Percentiles rank a stretch among this genome's conserved stretches.
Conservation (phyloP, 2,888 invertebrate genomes). For the Hypena proboscidalis region DNA sequence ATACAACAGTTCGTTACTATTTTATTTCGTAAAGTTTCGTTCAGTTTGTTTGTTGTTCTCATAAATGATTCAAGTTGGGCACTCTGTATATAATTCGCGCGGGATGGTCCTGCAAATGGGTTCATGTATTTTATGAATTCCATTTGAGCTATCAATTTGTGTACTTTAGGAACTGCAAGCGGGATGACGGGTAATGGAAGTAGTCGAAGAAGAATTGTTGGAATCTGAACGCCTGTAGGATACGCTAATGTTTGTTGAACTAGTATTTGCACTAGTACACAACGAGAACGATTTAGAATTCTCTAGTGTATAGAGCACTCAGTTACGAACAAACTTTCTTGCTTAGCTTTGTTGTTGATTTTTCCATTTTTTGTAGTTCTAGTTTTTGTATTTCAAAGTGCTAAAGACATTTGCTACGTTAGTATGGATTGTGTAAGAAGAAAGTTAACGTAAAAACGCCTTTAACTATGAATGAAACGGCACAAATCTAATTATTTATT, state of each 20-base stretch:
- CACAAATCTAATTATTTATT: no score
- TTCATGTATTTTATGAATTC: constrained; percentile 35
- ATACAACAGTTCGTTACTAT: not conserved
- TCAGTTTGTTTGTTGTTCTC: constrained; percentile 13
- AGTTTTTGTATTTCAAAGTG: no score
- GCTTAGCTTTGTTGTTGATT: no score
- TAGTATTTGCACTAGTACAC: not conserved
- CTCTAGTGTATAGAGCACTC: not conserved
- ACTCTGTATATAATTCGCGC: constrained; percentile 31
- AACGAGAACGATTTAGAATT: not conserved
- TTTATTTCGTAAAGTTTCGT: constrained; percentile 3
- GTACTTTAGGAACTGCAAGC: constrained; percentile 24
- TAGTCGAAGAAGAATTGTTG: constrained; percentile 24
- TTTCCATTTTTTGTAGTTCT: no score
- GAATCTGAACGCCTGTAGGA: constrained; percentile 5
- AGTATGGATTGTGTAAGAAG: no score
- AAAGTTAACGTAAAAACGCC: no score
- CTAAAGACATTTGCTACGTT: no score
- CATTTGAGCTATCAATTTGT: constrained; percentile 35
- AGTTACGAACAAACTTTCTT: not conserved
- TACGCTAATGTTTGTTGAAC: not conserved
- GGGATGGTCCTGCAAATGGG: constrained; percentile 23
- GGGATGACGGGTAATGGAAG: constrained; percentile 21
- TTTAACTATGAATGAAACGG: no score
- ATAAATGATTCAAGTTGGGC: constrained; percentile 42